Percentiles rank a stretch among this genome's conserved stretches.
Evolutionary conservation across 2,113 vertebrate genomes (phyloP).

Genomic region (Callipepla californica): DNA sequence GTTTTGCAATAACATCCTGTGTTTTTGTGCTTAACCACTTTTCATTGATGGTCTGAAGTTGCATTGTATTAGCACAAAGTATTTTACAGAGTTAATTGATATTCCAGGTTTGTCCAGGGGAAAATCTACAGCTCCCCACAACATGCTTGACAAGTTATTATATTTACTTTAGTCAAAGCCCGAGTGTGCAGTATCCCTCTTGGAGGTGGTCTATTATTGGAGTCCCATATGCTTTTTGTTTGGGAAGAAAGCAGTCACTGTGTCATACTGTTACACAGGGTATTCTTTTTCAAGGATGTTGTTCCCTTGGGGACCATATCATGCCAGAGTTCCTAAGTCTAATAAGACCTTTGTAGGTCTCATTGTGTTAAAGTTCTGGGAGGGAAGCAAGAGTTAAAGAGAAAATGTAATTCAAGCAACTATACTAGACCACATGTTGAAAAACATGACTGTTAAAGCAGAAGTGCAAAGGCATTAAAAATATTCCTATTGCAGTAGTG

Average conservation of each 20-base stretch:
- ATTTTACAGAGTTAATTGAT: conserved; percentile 93
- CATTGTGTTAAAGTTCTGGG: conserved; percentile 88
- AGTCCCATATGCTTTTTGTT: conserved; percentile 93
- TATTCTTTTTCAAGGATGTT: conserved; percentile 99
- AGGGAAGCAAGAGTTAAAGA: conserved; percentile 85
- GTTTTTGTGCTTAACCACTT: conserved; percentile 88
- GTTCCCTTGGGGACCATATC: conserved; percentile 95
- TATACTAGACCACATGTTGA: conserved; percentile 91
- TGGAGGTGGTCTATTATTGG: conserved; percentile 89
- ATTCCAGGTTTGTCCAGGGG: conserved; percentile 93
- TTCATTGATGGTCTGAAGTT: conserved; percentile 86
- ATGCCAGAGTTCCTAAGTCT: conserved; percentile 94
- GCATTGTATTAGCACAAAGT: conserved; percentile 80
- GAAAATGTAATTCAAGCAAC: conserved; percentile 85
- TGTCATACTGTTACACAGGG: conserved; percentile 96
- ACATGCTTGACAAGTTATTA: conserved; percentile 93
- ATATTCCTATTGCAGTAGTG: conserved; percentile 63
- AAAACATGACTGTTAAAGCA: conserved; percentile 82
- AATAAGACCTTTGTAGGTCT: conserved; percentile 89
- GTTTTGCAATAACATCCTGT: conserved; percentile 93
- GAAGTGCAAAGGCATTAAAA: conserved; percentile 82
- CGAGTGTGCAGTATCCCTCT: conserved; percentile 87
- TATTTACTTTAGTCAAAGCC: conserved; percentile 89
- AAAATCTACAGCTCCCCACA: conserved; percentile 92
- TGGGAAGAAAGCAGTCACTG: conserved; percentile 95